Evolutionary conservation across 1,140 invertebrate species (phyloP), one percentile per base, ranked within the genome.

Genomic region (Aethina tumida): DNA sequence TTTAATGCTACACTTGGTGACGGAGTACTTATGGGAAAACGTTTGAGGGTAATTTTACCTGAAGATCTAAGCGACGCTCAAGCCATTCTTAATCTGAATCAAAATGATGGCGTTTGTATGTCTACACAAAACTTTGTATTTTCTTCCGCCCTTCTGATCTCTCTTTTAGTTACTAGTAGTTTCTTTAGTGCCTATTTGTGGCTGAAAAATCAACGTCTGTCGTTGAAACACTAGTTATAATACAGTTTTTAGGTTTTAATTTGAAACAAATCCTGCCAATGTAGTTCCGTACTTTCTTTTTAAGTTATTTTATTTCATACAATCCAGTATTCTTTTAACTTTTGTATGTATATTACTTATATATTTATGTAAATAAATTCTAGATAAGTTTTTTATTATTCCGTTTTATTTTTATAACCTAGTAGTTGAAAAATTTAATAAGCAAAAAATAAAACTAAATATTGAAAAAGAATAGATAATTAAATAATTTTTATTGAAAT

Each of bases 41-140:
- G 70, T 13, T 67, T 79, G 34, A 68, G 69, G 42, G 75, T 80
- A 1, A 70, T 80, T n/a, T 70, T 79, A 52, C 70, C 74, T 7
- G 74, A 79, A 42, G 75, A 80, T 47, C 53, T 81, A 12, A 63
- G 64, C 28, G 40, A 46, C 33, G 35, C 49, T 24, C 38, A 56
- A 41, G 32, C 49, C 17, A 48, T 52, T 35, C 30, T 55, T 10
- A 50, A 59, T 36, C 13, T 59, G 8, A 43, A 35, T 19, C 25
- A 42, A 30, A 42, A 44, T 17, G 59, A 63, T 13, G 57, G 57
- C 10, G 52, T 70, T 16, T 70, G 68, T 39, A 52, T 70, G 53
- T 55, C 65, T 1, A 49, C 53, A n/a, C 45, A 55, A n/a, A 56
- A 52, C 32, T 69, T 70, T 46, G 46, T 67, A 2, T 47, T 61